Evolutionary conservation across 2,888 invertebrate species (phyloP).

Genomic region (Orchesella flavescens): DNA sequence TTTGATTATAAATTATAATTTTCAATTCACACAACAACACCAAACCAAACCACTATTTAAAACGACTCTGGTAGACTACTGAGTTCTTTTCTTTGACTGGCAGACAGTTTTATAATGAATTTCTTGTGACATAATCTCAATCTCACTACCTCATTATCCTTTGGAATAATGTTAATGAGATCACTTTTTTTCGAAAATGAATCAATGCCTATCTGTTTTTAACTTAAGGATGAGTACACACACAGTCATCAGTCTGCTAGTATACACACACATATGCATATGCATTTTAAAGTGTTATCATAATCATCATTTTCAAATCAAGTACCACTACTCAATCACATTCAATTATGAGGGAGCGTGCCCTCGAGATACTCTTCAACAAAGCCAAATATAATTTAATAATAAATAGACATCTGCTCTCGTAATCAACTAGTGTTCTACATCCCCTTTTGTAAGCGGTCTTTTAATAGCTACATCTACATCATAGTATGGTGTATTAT

Average conservation of each 20-base stretch:
- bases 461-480: too few species aligned
- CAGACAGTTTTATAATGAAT: constrained; percentile 46
- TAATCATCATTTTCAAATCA: constrained; percentile 27
- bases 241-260: neutral
- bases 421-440: neutral
- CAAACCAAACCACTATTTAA: neutral
- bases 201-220: constrained; percentile 32
- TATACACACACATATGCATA: constrained; percentile 5
- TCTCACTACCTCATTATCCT: neutral
- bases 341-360: constrained; percentile 42
- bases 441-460: neutral
- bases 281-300: constrained; percentile 43
- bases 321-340: neutral
- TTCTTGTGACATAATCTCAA: constrained; percentile 13
- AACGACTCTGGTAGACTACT: constrained; percentile 28
- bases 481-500: too few species aligned
- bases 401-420: constrained; percentile 1
- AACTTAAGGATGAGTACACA: neutral
- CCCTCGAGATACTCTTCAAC: constrained; percentile 32
- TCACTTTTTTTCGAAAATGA: constrained; percentile 38
- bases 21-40: neutral
- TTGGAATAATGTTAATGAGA: constrained; percentile 37
- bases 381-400: constrained; percentile 40
- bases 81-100: neutral
- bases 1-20: neutral